Evolutionary conservation across 2,888 invertebrate genomes (phyloP).

Genomic region (Actias luna): DNA sequence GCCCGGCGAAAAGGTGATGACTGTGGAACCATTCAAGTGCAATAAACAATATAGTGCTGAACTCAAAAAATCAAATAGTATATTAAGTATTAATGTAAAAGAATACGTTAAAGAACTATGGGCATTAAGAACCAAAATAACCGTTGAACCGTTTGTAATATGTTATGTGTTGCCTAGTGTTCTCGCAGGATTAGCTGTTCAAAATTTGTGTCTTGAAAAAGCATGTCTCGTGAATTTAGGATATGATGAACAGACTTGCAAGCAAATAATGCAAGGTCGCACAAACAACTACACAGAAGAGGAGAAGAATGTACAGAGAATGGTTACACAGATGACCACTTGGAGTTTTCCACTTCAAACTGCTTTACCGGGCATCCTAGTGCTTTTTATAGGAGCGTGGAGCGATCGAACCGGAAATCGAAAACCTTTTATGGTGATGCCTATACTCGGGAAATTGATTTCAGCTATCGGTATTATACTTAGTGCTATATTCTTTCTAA

Average conservation of each 20-base stretch:
- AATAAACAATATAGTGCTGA: constrained; percentile 55
- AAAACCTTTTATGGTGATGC: constrained; percentile 82
- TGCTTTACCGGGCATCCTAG: constrained; percentile 78
- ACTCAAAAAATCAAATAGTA: constrained; percentile 56
- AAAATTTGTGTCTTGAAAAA: constrained; percentile 81
- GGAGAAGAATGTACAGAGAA: constrained; percentile 71
- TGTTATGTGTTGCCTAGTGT: constrained; percentile 85
- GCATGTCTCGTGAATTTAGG: constrained; percentile 80
- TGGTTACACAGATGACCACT: constrained; percentile 81
- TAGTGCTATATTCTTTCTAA: constrained; percentile 80
- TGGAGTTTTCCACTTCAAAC: constrained; percentile 83
- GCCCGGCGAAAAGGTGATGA: constrained; percentile 70
- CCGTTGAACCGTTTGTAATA: constrained; percentile 86
- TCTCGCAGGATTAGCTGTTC: constrained; percentile 83
- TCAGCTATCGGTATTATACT: constrained; percentile 79
- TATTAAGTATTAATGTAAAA: constrained; percentile 62
- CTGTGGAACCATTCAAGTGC: constrained; percentile 68
- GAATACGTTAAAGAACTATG: constrained; percentile 66
- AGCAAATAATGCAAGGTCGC: constrained; percentile 70
- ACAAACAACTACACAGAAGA: constrained; percentile 65
- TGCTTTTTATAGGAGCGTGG: constrained; percentile 83
- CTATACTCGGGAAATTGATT: constrained; percentile 81
- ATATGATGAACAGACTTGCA: constrained; percentile 79
- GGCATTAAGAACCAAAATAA: constrained; percentile 70
- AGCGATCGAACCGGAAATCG: constrained; percentile 83